Evolutionary conservation across 2,888 invertebrate species (phyloP).

Genomic region (Hirtodrosophila duncani): DNA sequence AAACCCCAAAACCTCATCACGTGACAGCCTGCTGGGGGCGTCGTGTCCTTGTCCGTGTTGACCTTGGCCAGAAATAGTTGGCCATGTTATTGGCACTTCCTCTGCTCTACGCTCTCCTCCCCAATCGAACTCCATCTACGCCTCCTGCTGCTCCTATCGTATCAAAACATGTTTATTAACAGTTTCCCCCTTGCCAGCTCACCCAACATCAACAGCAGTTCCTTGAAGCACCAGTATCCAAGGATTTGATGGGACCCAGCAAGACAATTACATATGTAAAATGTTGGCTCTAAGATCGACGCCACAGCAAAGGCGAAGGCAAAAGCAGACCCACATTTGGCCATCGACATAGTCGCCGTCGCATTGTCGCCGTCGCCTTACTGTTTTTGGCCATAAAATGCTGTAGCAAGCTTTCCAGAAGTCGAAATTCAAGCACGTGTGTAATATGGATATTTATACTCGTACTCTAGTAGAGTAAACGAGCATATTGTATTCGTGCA

Average conservation of each 20-base stretch:
- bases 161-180: slow-evolving; percentile 68
- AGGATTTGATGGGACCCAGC: not conserved
- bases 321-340: too few species aligned
- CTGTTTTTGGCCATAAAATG: slow-evolving; percentile 20
- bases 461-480: too few species aligned
- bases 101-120: not conserved
- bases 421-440: slow-evolving; percentile 55
- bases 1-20: too few species aligned
- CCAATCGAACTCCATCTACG: not conserved
- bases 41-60: slow-evolving; percentile 54
- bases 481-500: too few species aligned
- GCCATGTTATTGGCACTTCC: slow-evolving; percentile 14
- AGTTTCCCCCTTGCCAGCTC: slow-evolving; percentile 20
- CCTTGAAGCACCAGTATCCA: too few species aligned
- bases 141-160: slow-evolving; percentile 20
- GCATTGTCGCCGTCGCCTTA: slow-evolving; percentile 37
- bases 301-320: too few species aligned
- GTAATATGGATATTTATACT: slow-evolving; percentile 59
- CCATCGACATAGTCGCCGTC: slow-evolving; percentile 26
- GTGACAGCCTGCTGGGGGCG: slow-evolving; percentile 9
- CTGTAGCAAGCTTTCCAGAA: slow-evolving; percentile 32
- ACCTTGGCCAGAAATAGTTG: slow-evolving; percentile 50
- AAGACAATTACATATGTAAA: slow-evolving; percentile 38
- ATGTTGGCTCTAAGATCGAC: slow-evolving; percentile 40
- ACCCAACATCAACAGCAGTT: too few species aligned